phyloP scores from a whole-genome alignment of 2,888 invertebrate genomes.

The Sinodicranocentrus sp. region DNA sequence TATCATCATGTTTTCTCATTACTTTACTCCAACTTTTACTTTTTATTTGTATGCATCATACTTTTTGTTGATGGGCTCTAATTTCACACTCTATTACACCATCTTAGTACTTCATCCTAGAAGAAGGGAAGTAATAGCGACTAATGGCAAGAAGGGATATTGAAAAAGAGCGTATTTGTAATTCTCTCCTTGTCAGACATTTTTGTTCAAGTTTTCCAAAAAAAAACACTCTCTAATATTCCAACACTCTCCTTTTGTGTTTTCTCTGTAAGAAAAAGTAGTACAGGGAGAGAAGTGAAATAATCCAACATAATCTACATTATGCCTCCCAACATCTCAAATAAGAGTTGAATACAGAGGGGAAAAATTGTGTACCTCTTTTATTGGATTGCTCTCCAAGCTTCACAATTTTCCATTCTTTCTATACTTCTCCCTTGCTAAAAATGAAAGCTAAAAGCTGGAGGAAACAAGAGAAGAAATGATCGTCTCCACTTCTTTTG shows the following conservation, averaged over 20 bases:
- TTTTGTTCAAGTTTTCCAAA: too few species aligned
- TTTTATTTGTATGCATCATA: too few species aligned
- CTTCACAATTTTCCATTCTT: neutral
- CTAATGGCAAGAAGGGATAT: neutral
- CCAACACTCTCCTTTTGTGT: neutral
- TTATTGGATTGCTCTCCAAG: neutral
- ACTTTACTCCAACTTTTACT: too few species aligned
- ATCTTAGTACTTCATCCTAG: neutral
- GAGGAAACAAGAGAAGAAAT: neutral
- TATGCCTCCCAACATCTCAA: constrained; percentile 52
- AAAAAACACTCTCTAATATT: too few species aligned
- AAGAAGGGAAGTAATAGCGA: neutral
- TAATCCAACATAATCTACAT: constrained; percentile 67
- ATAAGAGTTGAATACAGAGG: neutral
- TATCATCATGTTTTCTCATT: too few species aligned
- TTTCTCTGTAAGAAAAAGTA: constrained; percentile 41
- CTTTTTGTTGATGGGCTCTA: too few species aligned
- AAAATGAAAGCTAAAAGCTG: neutral
- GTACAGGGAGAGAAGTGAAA: constrained; percentile 31
- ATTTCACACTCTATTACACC: neutral
- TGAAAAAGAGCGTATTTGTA: too few species aligned
- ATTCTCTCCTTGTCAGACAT: too few species aligned
- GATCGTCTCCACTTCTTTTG: constrained; percentile 34
- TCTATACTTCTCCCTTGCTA: neutral
- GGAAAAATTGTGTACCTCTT: neutral